Evolutionary conservation across 2,113 vertebrate species (phyloP).

Genomic region (Zosterops japonicus): DNA sequence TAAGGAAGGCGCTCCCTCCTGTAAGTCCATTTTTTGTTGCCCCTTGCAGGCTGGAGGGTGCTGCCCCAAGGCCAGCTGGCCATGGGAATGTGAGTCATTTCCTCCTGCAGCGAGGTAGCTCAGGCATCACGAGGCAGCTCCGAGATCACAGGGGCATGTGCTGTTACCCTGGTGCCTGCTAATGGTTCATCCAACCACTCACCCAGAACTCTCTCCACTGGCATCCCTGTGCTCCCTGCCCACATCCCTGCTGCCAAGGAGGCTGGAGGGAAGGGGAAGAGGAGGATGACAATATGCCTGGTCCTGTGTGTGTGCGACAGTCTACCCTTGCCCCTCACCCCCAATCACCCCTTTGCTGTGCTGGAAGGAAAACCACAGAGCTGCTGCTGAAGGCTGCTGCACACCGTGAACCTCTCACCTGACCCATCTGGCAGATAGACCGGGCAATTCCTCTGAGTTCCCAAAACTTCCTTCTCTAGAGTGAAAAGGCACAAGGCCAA

Average conservation of each 20-base stretch:
- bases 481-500: neutral
- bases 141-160: neutral
- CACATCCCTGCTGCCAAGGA: neutral
- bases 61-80: neutral
- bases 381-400: neutral
- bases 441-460: rapidly evolving
- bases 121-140: conserved; percentile 14
- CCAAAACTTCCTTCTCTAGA: neutral
- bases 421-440: neutral
- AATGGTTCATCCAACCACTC: neutral
- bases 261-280: neutral
- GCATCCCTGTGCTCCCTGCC: neutral
- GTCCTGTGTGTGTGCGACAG: neutral
- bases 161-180: neutral
- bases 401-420: neutral
- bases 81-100: conserved; percentile 42
- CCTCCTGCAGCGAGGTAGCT: conserved; percentile 3
- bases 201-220: neutral
- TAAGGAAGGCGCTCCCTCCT: neutral
- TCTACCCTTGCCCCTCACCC: neutral
- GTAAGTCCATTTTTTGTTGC: neutral
- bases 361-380: neutral
- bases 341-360: neutral
- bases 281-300: neutral
- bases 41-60: neutral